Evolutionary conservation across 23 tunicate genomes (phyloP), one percentile per base, ranked within the genome.

Genomic region (Aplidium turbinatum): DNA sequence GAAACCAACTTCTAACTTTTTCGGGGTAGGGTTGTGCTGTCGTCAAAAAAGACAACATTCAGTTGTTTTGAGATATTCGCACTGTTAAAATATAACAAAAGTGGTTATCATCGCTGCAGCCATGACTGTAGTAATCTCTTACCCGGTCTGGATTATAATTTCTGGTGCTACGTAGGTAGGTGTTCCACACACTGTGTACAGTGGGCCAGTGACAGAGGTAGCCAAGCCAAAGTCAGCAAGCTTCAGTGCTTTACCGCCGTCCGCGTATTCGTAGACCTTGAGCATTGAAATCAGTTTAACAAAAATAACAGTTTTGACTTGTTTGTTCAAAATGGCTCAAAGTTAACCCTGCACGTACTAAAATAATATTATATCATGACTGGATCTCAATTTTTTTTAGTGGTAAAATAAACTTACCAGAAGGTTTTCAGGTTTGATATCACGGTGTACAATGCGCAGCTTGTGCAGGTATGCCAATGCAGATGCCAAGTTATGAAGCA

Each of bases 131-230:
- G n/a, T n/a, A 42, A 31, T 7, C 35, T 21, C 83, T 22, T 51
- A 82, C 72, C 72, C 98, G 18, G 87, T 66, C 75, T 92, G 94
- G 0, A 85, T 78, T 23, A 92, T 73, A 4, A 92, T 93, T 86
- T 93, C 98, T 11, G 98, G 98, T 24, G 98, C 98, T 5, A 93
- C 98, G 77, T 93, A 93, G 31, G 98, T 93, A 24, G 98, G 98
- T 0, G 98, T 93, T 22, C 98, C 98, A 42, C 98, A 93, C 30
- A 93, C 98, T 16, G 87, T 86, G 75, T 80, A 93, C 1, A 93
- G 84, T 16, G 98, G 98, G 38, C 91, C 82, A 16, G 94, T 87
- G 5, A 93, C 98, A 46, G 82, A 94, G 85, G 90, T 93, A 21
- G 98, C 98, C 25, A 93, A 71, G 1, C 98, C 98, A 46, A 93